Evolutionary conservation across 2,888 invertebrate species (phyloP).

Genomic region (Pinctada fucata): DNA sequence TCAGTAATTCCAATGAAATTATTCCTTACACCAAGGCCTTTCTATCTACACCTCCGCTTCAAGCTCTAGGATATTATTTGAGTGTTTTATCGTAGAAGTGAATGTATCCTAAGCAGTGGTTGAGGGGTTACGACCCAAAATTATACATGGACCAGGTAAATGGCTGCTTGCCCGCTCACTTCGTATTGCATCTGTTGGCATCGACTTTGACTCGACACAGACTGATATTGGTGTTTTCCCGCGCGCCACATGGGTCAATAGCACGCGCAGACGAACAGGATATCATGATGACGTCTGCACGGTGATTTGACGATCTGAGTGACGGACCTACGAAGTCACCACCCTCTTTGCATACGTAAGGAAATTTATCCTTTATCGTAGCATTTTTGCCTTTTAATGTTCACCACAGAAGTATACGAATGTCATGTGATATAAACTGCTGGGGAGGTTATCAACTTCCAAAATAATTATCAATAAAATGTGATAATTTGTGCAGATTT

Average conservation of each 20-base stretch:
- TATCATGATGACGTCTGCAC: not conserved
- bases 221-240: constrained; percentile 12
- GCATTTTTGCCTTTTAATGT: no score
- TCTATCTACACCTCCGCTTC: not conserved
- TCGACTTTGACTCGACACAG: constrained; percentile 11
- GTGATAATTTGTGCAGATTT: no score
- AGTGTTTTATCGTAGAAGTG: not conserved
- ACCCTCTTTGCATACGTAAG: constrained; percentile 5
- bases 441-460: no score
- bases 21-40: not conserved
- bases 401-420: no score
- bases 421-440: no score
- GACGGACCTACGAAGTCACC: constrained; percentile 1
- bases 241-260: constrained; percentile 28
- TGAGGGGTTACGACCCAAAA: constrained; percentile 33
- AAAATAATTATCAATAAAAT: no score
- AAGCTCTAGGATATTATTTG: not conserved
- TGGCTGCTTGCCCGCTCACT: constrained; percentile 18
- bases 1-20: not conserved
- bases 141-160: constrained; percentile 33
- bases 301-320: constrained; percentile 6
- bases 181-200: constrained; percentile 21
- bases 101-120: constrained; percentile 10
- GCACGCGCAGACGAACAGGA: not conserved
- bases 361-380: not conserved